Percentiles rank a stretch among this genome's conserved stretches.
phyloP scores from a whole-genome alignment of 2,888 invertebrate genomes.

The Aphrophora alni region DNA sequence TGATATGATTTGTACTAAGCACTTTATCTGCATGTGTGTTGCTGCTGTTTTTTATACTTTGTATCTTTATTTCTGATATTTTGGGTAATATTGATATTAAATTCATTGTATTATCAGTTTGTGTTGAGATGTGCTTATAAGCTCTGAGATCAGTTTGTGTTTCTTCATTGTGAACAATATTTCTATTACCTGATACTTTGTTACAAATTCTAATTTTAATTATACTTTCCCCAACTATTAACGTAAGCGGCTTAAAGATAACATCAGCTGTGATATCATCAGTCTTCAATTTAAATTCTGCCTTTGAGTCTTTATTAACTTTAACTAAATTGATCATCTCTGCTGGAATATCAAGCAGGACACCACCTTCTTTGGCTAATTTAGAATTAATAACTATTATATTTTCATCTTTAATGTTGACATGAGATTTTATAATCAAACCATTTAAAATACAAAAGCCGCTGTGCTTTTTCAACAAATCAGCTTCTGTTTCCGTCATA shows the following conservation, averaged over 20 bases:
- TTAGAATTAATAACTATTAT: not conserved
- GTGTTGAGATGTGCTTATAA: not conserved
- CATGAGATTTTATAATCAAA: not conserved
- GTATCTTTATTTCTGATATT: not conserved
- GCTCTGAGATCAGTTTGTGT: not conserved
- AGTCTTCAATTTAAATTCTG: not conserved
- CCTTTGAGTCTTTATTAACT: not conserved
- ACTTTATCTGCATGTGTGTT: not conserved
- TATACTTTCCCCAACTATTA: not conserved
- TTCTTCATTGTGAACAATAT: not conserved
- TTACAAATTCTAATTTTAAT: slow-evolving; percentile 2
- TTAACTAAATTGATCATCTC: not conserved
- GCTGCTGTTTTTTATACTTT: not conserved
- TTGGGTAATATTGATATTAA: not conserved
- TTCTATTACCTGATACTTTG: not conserved
- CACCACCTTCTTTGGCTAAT: not conserved
- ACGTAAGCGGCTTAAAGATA: not conserved
- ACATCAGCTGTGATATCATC: not conserved
- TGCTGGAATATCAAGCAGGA: not conserved
- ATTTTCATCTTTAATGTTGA: not conserved
- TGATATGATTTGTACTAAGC: not conserved
- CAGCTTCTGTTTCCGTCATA: not conserved
- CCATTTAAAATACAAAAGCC: not conserved
- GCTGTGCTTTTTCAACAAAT: not conserved
- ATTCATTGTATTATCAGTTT: not conserved